phyloP scores from a whole-genome alignment of 1,140 invertebrate species.

The Chrysopa pallens region DNA sequence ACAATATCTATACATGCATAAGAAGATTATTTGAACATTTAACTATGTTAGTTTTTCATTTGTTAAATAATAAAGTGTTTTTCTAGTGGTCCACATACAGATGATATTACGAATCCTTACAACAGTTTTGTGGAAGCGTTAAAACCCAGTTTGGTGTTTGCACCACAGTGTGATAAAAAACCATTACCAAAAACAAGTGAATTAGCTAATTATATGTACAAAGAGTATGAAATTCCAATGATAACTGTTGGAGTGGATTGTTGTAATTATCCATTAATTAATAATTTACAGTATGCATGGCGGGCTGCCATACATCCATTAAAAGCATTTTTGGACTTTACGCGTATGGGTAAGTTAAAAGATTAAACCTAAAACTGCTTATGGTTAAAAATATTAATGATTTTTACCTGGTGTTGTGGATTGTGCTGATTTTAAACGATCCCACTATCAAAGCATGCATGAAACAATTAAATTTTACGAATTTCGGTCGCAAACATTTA shows the following conservation, averaged over 20 bases:
- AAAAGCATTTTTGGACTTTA: slow-evolving; percentile 36
- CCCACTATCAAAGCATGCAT: too few species aligned
- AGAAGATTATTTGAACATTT: too few species aligned
- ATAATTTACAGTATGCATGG: slow-evolving; percentile 53
- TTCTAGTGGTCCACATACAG: slow-evolving; percentile 20
- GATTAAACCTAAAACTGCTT: too few species aligned
- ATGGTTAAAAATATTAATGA: too few species aligned
- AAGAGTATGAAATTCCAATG: slow-evolving; percentile 33
- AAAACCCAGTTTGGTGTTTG: slow-evolving; percentile 17
- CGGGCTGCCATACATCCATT: slow-evolving; percentile 49
- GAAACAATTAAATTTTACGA: too few species aligned
- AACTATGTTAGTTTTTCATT: too few species aligned
- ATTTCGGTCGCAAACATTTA: too few species aligned
- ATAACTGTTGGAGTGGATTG: slow-evolving; percentile 45
- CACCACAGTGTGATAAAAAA: slow-evolving; percentile 9
- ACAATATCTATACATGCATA: background rate
- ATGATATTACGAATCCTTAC: slow-evolving; percentile 23
- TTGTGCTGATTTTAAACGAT: too few species aligned
- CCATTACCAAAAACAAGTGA: slow-evolving; percentile 12
- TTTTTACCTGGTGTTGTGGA: too few species aligned
- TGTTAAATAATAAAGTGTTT: slow-evolving; percentile 6
- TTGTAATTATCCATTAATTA: slow-evolving; percentile 54
- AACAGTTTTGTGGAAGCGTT: slow-evolving; percentile 29
- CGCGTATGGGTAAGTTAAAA: slow-evolving; percentile 33
- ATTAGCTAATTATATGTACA: slow-evolving; percentile 33